A percentile compares a stretch with the other conserved stretches of the same genome.
phyloP scores from a whole-genome alignment of 2,797 vertebrate genomes.

The Neosilurus mollespiculum region DNA sequence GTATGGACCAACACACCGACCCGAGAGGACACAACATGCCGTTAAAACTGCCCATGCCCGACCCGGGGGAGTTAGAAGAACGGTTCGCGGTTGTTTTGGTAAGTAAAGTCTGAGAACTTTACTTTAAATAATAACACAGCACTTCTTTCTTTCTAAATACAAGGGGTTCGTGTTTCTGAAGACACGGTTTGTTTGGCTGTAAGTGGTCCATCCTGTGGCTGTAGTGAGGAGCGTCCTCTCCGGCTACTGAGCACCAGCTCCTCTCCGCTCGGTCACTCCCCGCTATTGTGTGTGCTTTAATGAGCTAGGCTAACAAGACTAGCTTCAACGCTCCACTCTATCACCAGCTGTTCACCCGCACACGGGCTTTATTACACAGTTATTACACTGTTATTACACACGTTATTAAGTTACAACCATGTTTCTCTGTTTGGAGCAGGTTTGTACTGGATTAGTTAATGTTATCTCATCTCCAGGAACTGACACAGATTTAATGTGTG shows the following conservation, averaged over 20 bases:
- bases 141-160: neutral
- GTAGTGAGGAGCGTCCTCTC: neutral
- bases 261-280: slow-evolving; percentile 8
- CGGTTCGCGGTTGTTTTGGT: slow-evolving; percentile 94
- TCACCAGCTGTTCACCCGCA: neutral
- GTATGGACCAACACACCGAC: slow-evolving; percentile 91
- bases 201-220: neutral
- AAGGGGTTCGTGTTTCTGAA: neutral
- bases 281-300: slow-evolving; percentile 24
- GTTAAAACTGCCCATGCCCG: slow-evolving; percentile 94
- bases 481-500: neutral
- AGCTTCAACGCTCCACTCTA: neutral
- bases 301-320: slow-evolving; percentile 24
- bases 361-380: neutral
- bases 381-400: neutral
- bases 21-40: slow-evolving; percentile 88
- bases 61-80: slow-evolving; percentile 91
- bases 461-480: neutral
- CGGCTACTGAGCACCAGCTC: neutral
- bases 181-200: neutral
- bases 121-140: neutral
- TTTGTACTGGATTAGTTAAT: neutral
- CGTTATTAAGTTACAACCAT: no score
- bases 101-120: slow-evolving; percentile 58
- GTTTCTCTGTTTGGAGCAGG: neutral